phyloP scores from a whole-genome alignment of 2,888 invertebrate species.

The Eilema griseolum region DNA sequence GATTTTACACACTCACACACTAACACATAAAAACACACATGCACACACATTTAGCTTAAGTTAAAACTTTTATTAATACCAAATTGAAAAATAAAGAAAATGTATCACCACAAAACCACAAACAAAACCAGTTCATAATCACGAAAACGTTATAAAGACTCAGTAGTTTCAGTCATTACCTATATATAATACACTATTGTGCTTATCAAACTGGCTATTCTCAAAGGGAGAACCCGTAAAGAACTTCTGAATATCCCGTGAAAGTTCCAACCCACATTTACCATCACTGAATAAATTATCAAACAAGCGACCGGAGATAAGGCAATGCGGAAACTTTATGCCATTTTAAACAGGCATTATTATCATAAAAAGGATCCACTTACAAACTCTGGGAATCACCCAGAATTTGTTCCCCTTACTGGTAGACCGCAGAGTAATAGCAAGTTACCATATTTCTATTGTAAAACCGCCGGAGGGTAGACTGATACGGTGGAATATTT shows the following conservation, averaged over 20 bases:
- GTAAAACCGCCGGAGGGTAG: conserved; percentile 7
- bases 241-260: conserved; percentile 33
- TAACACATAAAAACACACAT: too few relatives aligned
- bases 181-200: conserved; percentile 19
- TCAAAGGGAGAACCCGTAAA: conserved; percentile 17
- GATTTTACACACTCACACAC: too few relatives aligned
- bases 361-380: conserved; percentile 55
- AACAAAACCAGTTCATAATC: background rate
- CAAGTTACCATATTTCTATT: background rate
- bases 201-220: conserved; percentile 19
- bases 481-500: background rate
- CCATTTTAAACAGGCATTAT: conserved; percentile 60
- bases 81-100: too few relatives aligned
- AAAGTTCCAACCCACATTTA: conserved; percentile 45
- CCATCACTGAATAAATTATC: conserved; percentile 64
- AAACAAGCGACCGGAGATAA: conserved; percentile 57
- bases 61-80: too few relatives aligned
- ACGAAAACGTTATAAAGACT: background rate
- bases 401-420: conserved; percentile 46
- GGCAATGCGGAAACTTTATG: conserved; percentile 63
- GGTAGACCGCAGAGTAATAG: conserved; percentile 29
- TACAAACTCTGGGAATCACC: conserved; percentile 57
- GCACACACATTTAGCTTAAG: too few relatives aligned
- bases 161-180: background rate
- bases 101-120: too few relatives aligned